Evolutionary conservation across 2,113 vertebrate species (phyloP).

Genomic region (Zapus hudsonius): DNA sequence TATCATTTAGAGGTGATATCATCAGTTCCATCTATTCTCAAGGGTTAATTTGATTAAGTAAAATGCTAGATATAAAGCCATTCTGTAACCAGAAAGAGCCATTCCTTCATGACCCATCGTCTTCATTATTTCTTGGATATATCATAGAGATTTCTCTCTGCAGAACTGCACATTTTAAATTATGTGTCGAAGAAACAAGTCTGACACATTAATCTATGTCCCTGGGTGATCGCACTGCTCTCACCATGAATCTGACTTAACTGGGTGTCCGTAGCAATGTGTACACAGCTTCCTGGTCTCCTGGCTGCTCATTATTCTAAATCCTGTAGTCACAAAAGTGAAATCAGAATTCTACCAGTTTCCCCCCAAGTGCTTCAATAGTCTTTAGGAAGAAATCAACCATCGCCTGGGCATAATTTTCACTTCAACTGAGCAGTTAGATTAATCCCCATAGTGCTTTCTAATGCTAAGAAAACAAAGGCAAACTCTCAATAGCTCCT

Average conservation of each 20-base stretch:
- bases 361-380: neutral
- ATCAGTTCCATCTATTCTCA: neutral
- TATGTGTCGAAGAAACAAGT: neutral
- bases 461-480: constrained; percentile 12
- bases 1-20: neutral
- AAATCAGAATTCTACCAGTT: neutral
- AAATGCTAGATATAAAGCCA: neutral
- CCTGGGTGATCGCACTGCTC: neutral
- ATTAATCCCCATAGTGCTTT: neutral
- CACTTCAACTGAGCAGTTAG: neutral
- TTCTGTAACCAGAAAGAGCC: neutral
- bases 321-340: neutral
- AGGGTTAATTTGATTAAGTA: neutral
- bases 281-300: neutral
- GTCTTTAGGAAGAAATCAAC: constrained; percentile 13
- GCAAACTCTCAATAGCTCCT: constrained; percentile 18
- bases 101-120: neutral
- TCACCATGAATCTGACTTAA: neutral
- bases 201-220: neutral
- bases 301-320: neutral
- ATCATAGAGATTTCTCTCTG: neutral
- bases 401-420: neutral
- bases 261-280: neutral
- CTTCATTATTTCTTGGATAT: neutral
- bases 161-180: neutral